phyloP scores from a whole-genome alignment of 2,797 vertebrate species.

The Chloroceryle inda region DNA sequence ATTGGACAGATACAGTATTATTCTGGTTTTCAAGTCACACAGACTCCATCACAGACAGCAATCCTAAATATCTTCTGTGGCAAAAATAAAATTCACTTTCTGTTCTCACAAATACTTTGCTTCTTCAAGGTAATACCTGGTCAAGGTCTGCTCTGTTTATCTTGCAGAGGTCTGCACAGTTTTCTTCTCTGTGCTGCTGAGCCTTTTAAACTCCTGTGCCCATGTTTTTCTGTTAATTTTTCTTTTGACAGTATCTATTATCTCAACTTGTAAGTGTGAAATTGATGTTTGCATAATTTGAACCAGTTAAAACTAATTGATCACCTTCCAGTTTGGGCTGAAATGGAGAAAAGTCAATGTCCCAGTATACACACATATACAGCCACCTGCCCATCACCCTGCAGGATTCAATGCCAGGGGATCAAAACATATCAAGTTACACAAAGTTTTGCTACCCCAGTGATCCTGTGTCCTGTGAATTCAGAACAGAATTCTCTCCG shows the following conservation, averaged over 20 bases:
- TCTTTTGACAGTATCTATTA: conserved; percentile 18
- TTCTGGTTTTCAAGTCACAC: not conserved
- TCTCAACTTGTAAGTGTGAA: conserved; percentile 14
- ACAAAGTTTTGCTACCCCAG: not conserved
- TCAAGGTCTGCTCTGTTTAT: not conserved
- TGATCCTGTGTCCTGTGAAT: not conserved
- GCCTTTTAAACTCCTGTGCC: not conserved
- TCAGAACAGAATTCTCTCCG: not conserved
- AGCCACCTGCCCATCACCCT: not conserved
- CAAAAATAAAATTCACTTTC: conserved; percentile 17
- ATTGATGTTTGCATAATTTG: conserved; percentile 32
- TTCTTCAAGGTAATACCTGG: not conserved
- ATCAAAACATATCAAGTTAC: not conserved
- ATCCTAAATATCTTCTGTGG: not conserved
- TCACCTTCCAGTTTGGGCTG: not conserved
- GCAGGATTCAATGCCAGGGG: not conserved
- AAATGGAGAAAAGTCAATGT: not conserved
- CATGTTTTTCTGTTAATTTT: not conserved
- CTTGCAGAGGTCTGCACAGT: not conserved
- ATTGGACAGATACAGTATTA: not conserved
- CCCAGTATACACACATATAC: not conserved
- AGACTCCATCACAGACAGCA: not conserved
- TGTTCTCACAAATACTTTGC: not conserved
- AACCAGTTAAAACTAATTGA: conserved; percentile 13
- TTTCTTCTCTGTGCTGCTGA: not conserved